Conservation (phyloP, 2,113 vertebrate genomes). For the Sebastes fasciatus region DNA sequence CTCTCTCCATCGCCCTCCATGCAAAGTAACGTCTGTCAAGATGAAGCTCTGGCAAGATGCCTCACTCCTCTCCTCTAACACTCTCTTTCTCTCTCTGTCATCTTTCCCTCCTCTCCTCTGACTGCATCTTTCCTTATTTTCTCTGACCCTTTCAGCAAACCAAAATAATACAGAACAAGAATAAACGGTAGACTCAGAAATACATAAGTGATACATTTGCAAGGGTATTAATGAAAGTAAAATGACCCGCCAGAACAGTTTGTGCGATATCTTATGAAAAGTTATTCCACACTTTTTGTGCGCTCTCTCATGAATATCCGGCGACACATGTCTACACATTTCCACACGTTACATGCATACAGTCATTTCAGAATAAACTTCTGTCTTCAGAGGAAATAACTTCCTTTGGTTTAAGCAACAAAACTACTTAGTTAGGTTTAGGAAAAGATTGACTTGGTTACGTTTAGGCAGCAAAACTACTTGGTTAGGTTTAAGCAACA, state of each 20-base stretch:
- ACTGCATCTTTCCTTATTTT: not conserved
- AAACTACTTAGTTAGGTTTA: too few species aligned
- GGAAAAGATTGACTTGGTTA: too few species aligned
- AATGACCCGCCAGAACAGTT: not conserved
- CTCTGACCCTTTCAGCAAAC: not conserved
- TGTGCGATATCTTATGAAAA: too few species aligned
- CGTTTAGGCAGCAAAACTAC: too few species aligned
- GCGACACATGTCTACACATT: too few species aligned
- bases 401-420: too few species aligned
- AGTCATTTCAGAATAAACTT: too few species aligned
- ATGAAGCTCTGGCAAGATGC: conserved; percentile 33
- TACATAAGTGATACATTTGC: not conserved
- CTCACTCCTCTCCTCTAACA: not conserved
- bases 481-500: too few species aligned
- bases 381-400: too few species aligned
- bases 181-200: not conserved
- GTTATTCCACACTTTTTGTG: too few species aligned
- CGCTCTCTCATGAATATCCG: too few species aligned
- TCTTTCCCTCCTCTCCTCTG: not conserved
- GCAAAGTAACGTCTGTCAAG: conserved; percentile 16
- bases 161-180: not conserved
- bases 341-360: too few species aligned
- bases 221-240: not conserved
- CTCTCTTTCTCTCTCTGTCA: not conserved
- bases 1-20: conserved; percentile 6